Evolutionary conservation across 2,797 vertebrate genomes (phyloP), one percentile per base, ranked within the genome.

Genomic region (Coilia nasus): DNA sequence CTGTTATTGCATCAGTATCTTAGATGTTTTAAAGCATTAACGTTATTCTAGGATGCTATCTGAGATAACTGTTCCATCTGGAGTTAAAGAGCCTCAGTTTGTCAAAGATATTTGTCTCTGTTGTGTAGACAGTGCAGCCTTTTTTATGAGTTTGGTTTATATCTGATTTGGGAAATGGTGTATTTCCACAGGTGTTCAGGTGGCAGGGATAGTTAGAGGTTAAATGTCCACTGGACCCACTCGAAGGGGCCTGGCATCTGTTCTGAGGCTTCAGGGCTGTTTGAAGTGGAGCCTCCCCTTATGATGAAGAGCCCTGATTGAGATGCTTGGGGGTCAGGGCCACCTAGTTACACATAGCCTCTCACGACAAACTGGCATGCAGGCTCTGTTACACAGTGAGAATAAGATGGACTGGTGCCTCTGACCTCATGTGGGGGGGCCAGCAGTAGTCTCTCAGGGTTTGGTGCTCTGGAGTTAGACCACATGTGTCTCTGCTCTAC

Each of bases 261-360:
- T 10, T 59, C 50, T 78, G 31, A 35, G 35, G 35, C 19, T 78
- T 17, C 21, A 41, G 19, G 71, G 31, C 7, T 78, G 15, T 78
- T 21, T 78, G 31, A 78, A 41, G 71, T 15, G 71, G 7, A 44
- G 15, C 31, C 19, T 78, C 35, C 35, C 35, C 35, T 44, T 41
- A 17, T 44, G 71, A 35, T 19, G 17, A 17, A 71, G 64, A 71
- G 28, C 64, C 31, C 64, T 71, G 64, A 71, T 71, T 31, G 71
- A 44, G 71, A 78, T 78, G 71, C 7, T 78, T 78, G 71, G 11
- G 35, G 71, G 17, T 78, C 71, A 78, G 19, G 71, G 31, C 35
- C 31, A 1, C 31, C 15, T 31, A 12, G 6, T 78, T 78, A 31
- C 31, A 14, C 35, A 9, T 21, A 71, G 31, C 31, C 71, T 17